Evolutionary conservation across 2,113 vertebrate species (phyloP), one percentile per base, ranked within the genome.

Genomic region (Equus przewalskii): DNA sequence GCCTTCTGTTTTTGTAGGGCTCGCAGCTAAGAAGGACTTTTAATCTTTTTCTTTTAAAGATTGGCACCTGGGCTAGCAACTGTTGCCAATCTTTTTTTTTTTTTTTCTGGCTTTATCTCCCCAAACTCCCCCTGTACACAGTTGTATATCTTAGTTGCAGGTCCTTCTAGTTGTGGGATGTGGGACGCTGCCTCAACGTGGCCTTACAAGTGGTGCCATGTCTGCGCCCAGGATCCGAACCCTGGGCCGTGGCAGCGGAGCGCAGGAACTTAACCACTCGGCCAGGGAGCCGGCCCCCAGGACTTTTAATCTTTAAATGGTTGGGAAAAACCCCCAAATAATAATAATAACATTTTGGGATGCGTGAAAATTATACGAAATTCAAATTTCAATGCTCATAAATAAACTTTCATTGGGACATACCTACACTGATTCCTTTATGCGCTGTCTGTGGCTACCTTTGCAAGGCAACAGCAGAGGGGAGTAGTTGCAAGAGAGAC

Each of bases 221-320:
- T 41, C 36, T 41, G 36, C 36, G 36, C 36, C 36, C 36, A 41
- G 36, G 36, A 41, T 41, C 36, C 3, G 36, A 41, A 41, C 36
- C 36, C 36, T 41, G 36, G 36, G 36, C 36, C 36, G 36, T 3
- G 36, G 36, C 36, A 41, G 36, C 36, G 36, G 36, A 41, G 36
- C 36, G 3, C 36, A 3, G 36, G 36, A 41, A 41, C 36, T 41
- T 41, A 41, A 41, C 36, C 36, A 41, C 36, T 41, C 36, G 36
- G 36, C 36, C 36, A 41, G 36, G 36, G 36, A 41, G 36, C 36
- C 36, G 36, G 36, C 36, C 36, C 3, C 36, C 36, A 87, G 51
- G 73, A 83, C 89, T 91, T 94, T 36, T 91, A 76, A 94, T 89
- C 65, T 93, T 94, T 91, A 91, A 91, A 79, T 62, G 30, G 54